These are phyloP conservation scores for Gobio gobio DNA, from an alignment of 2,113 vertebrate species.

Conservation along the genomic window DNA sequence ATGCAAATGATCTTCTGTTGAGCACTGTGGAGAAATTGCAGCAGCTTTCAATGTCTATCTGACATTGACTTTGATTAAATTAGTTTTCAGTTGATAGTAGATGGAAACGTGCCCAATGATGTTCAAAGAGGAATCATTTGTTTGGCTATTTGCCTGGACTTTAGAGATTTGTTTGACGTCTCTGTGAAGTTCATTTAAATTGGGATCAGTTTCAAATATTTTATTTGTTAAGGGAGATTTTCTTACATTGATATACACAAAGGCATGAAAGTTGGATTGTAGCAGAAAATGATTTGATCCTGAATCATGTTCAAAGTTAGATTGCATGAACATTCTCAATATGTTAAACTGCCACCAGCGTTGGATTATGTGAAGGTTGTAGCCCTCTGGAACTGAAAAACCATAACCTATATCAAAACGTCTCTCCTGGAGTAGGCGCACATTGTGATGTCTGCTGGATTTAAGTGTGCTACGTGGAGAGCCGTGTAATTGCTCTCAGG, in stretches of 20 bases:
- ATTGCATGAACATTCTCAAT: background rate
- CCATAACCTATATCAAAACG: background rate
- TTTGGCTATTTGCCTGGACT: constrained; percentile 31
- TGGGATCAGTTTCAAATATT: constrained; percentile 19
- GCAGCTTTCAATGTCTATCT: constrained; percentile 24
- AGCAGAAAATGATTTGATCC: background rate
- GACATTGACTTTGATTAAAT: constrained; percentile 24
- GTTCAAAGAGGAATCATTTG: constrained; percentile 27
- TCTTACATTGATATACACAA: background rate
- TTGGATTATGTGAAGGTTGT: background rate
- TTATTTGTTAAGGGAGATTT: background rate
- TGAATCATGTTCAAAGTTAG: background rate
- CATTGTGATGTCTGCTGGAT: background rate
- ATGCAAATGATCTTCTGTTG: constrained; percentile 11
- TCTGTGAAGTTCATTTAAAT: constrained; percentile 21
- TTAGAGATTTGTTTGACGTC: constrained; percentile 5
- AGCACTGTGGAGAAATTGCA: background rate
- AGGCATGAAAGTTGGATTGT: background rate
- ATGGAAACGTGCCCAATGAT: constrained; percentile 11
- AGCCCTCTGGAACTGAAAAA: background rate
- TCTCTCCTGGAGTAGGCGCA: background rate
- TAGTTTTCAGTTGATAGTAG: constrained; percentile 9
- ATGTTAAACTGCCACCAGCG: background rate
- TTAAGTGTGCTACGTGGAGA: background rate
- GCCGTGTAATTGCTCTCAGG: background rate